phyloP scores from a whole-genome alignment of 1,140 invertebrate genomes.

The Bacillus rossius region DNA sequence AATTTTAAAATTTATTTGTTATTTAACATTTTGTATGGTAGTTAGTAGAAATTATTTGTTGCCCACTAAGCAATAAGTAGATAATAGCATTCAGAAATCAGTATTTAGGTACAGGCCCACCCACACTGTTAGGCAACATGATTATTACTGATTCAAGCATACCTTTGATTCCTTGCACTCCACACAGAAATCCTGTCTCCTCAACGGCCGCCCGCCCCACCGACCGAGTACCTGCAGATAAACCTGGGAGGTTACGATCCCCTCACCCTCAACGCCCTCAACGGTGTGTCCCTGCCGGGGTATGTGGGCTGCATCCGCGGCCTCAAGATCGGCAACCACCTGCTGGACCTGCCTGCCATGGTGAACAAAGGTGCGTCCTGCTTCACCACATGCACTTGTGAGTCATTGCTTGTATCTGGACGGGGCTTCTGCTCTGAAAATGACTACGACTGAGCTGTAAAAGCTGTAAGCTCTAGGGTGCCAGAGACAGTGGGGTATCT shows the following conservation, averaged over 20 bases:
- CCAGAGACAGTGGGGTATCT: too few species aligned
- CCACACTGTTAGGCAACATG: too few species aligned
- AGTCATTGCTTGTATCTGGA: too few species aligned
- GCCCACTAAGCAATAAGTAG: background rate
- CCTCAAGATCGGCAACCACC: conserved; percentile 73
- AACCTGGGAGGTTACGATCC: conserved; percentile 83
- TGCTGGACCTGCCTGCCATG: conserved; percentile 68
- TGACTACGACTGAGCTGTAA: too few species aligned
- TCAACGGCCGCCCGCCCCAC: conserved; percentile 72
- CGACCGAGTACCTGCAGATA: conserved; percentile 75
- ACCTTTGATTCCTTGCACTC: too few species aligned
- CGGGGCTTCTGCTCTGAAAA: too few species aligned
- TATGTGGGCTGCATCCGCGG: conserved; percentile 87
- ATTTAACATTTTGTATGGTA: too few species aligned
- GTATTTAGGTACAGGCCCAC: background rate
- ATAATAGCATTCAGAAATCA: background rate
- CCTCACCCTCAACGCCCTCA: conserved; percentile 55
- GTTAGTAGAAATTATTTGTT: background rate
- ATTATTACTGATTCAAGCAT: too few species aligned
- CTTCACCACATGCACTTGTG: too few species aligned
- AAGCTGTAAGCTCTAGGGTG: too few species aligned
- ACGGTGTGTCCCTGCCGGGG: conserved; percentile 52
- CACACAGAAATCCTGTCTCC: conserved; percentile 74
- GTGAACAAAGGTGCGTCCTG: conserved; percentile 41
- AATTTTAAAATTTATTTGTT: too few species aligned